Conservation (phyloP, 2,797 vertebrate species). For the Spondyliosoma cantharus region DNA sequence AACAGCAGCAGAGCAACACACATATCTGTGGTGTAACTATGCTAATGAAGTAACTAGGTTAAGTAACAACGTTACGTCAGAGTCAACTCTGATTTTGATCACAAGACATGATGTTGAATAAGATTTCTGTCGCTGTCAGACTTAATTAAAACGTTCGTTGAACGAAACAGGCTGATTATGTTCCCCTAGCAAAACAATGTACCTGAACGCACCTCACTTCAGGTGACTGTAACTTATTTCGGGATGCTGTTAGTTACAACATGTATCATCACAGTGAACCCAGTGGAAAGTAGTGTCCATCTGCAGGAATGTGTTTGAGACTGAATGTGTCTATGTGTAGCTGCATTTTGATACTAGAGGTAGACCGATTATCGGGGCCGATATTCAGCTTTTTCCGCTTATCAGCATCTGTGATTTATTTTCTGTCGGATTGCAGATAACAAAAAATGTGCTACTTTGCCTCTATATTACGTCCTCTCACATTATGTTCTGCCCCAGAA, state of each 20-base stretch:
- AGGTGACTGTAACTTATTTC: neutral
- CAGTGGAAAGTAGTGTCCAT: neutral
- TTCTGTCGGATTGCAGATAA: too few species aligned
- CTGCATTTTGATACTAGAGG: neutral
- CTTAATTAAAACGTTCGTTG: fast-evolving
- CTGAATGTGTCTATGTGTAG: too few species aligned
- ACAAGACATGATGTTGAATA: too few species aligned
- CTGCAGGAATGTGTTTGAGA: neutral
- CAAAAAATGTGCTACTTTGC: too few species aligned
- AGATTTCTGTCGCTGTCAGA: too few species aligned
- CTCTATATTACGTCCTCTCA: too few species aligned
- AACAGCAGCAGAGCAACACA: neutral
- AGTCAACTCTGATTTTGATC: too few species aligned
- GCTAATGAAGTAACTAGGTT: neutral
- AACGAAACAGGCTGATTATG: neutral
- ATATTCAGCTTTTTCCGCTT: too few species aligned
- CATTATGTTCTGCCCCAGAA: too few species aligned
- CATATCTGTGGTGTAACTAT: neutral
- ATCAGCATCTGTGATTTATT: too few species aligned
- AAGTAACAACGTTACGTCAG: neutral
- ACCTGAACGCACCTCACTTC: neutral
- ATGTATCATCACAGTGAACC: neutral
- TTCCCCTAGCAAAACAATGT: neutral
- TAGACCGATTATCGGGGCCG: too few species aligned
- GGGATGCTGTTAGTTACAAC: neutral